Base-by-base conservation (phyloP, 2,888 invertebrate species). In the Archips xylosteana region DNA sequence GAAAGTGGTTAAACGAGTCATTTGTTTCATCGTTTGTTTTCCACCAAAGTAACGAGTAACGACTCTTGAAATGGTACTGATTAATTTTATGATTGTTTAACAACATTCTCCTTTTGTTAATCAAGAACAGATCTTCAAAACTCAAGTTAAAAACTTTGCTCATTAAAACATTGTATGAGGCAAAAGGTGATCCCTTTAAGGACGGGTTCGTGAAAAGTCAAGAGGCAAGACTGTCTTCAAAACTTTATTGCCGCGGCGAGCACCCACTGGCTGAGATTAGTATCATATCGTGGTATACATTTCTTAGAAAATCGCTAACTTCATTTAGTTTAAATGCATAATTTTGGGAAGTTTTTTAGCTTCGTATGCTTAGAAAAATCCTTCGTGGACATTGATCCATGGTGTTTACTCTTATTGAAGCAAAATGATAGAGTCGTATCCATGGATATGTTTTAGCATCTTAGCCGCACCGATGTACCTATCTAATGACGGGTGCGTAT, bases 131-230 rank as follows among this genome's bases (percentile, higher is more conserved):
- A 57, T 57, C 64, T 57, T 47, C 34, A 67, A 57, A 47, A 47
- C 62, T 67, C 13, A 13, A 54, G 39, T 45, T 59, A 23, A 62
- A 68, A 73, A 73, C 68, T 73, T 73, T 59, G 68, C 68, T 69
- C 73, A 73, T 73, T 73, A 73, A 63, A 73, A 73, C 59, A 49
- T 63, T 32, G 45, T 45, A 57, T 54, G 59, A 69, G 68, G 47
- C 36, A 64, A 49, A 73, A 73, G 39, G 45, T 47, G 60, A 61
- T 66, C 71, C 65, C 51, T 66, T 65, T 65, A 66, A 65, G 51
- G 12, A 36, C n/a, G 39, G 42, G 23, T 66, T 66, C 39, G n/a
- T 66, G 49, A 71, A 39, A 51, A 61, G 65, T 49, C 70, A 9
- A 64, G 39, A 60, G 65, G 47, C 64, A 4, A 64, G 60, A 39